These are phyloP conservation scores for Catajapyx aquilonaris DNA, from an alignment of 1,140 invertebrate species.

Conservation along the genomic window DNA sequence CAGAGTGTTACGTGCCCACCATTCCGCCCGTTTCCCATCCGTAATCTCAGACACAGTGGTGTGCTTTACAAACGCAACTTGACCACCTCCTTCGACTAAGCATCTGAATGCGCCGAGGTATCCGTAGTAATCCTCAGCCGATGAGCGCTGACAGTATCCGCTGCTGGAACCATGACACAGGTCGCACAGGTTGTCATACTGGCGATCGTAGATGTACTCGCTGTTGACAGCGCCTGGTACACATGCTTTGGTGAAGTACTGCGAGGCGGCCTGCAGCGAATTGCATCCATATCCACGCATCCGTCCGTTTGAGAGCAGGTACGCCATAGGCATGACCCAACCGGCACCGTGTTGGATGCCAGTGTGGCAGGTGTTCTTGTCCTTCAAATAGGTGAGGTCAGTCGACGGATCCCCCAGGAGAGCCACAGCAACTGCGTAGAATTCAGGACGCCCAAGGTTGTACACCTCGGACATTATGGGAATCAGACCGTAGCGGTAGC, in stretches of 20 bases:
- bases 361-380: conserved; percentile 63
- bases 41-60: conserved; percentile 80
- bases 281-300: conserved; percentile 82
- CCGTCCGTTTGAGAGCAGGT: conserved; percentile 79
- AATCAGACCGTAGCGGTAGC: conserved; percentile 50
- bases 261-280: conserved; percentile 62
- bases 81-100: conserved; percentile 80
- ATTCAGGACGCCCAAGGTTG: conserved; percentile 59
- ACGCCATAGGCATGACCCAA: conserved; percentile 87
- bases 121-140: conserved; percentile 73
- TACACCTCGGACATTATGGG: conserved; percentile 81
- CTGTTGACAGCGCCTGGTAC: conserved; percentile 69
- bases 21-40: conserved; percentile 67
- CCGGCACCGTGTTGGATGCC: conserved; percentile 82
- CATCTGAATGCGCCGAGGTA: conserved; percentile 66
- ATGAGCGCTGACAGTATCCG: conserved; percentile 59
- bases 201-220: conserved; percentile 56
- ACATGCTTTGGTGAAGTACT: conserved; percentile 83
- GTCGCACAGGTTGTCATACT: conserved; percentile 82
- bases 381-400: conserved; percentile 68
- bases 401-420: conserved; percentile 70
- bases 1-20: conserved; percentile 82
- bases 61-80: conserved; percentile 87
- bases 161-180: conserved; percentile 73
- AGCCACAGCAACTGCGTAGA: conserved; percentile 85